A percentile compares a stretch with the other conserved stretches of the same genome.
phyloP scores from a whole-genome alignment of 2,888 invertebrate genomes.

The Alcis repandata region DNA sequence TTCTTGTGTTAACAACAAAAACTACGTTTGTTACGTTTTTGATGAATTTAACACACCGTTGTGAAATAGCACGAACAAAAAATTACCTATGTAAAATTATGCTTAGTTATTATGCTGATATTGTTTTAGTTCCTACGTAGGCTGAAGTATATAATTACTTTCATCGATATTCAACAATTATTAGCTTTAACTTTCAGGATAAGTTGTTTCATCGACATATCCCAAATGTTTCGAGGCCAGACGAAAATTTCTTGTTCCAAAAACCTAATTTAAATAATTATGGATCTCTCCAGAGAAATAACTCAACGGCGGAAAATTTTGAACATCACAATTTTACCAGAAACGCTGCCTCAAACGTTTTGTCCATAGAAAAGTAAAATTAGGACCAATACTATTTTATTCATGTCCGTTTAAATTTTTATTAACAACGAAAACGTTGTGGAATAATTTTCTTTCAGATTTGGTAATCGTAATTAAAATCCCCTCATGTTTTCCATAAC shows the following conservation, averaged over 20 bases:
- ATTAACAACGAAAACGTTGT: slow-evolving; percentile 36
- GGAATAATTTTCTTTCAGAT: slow-evolving; percentile 45
- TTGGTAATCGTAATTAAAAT: slow-evolving; percentile 59
- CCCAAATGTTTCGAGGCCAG: slow-evolving; percentile 21
- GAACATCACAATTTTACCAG: neutral
- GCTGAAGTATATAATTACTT: slow-evolving; percentile 14
- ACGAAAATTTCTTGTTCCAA: slow-evolving; percentile 18
- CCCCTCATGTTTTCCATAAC: slow-evolving; percentile 52
- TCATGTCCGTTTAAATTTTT: slow-evolving; percentile 10
- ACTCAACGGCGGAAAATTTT: neutral
- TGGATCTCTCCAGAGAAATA: slow-evolving; percentile 7
- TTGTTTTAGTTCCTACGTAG: slow-evolving; percentile 13
- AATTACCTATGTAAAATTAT: neutral
- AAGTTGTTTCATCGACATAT: slow-evolving; percentile 26
- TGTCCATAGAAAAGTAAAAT: neutral
- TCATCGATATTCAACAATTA: slow-evolving; percentile 50
- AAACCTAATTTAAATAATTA: slow-evolving; percentile 42
- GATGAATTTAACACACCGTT: too few relatives aligned
- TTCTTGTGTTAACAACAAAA: too few relatives aligned
- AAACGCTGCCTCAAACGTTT: neutral
- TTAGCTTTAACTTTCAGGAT: slow-evolving; percentile 54
- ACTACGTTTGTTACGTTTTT: too few relatives aligned
- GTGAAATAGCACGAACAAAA: too few relatives aligned
- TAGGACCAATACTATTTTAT: neutral
- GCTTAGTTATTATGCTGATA: neutral